These are phyloP conservation scores for Lampris megalopsis DNA, from an alignment of 2,113 vertebrate genomes.

Conservation along the genomic window DNA sequence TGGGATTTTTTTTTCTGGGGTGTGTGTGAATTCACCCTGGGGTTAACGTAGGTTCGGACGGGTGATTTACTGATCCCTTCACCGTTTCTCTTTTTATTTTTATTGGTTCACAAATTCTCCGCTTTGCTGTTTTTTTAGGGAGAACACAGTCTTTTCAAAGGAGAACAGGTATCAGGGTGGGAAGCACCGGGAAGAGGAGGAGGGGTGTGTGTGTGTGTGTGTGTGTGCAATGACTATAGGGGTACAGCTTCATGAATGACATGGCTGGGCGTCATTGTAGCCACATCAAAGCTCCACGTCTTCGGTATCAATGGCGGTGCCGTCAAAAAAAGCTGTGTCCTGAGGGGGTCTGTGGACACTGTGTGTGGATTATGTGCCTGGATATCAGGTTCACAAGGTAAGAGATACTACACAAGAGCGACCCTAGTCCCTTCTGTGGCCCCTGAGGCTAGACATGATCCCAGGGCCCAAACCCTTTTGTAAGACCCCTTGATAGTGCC, in stretches of 20 bases:
- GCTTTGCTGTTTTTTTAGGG: conserved; percentile 2
- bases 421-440: conserved; percentile 65
- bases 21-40: conserved; percentile 22
- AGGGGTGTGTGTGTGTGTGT: conserved; percentile 7
- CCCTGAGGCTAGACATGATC: conserved; percentile 80
- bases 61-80: conserved; percentile 29
- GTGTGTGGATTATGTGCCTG: conserved; percentile 76
- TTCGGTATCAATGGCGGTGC: conserved; percentile 79
- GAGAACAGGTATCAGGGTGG: conserved; percentile 13
- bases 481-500: conserved; percentile 59
- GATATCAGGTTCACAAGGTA: conserved; percentile 80
- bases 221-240: conserved; percentile 12
- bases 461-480: conserved; percentile 71
- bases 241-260: conserved; percentile 79
- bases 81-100: conserved; percentile 13
- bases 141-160: conserved; percentile 19
- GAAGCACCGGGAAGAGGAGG: conserved; percentile 31
- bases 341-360: conserved; percentile 74
- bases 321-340: conserved; percentile 79
- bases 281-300: conserved; percentile 79
- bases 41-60: conserved; percentile 30
- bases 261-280: conserved; percentile 73
- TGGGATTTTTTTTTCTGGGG: conserved; percentile 14
- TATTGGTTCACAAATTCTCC: conserved; percentile 14
- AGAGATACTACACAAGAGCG: conserved; percentile 80